Evolutionary conservation across 2,888 invertebrate species (phyloP).

Genomic region (Pilophorus perplexus): DNA sequence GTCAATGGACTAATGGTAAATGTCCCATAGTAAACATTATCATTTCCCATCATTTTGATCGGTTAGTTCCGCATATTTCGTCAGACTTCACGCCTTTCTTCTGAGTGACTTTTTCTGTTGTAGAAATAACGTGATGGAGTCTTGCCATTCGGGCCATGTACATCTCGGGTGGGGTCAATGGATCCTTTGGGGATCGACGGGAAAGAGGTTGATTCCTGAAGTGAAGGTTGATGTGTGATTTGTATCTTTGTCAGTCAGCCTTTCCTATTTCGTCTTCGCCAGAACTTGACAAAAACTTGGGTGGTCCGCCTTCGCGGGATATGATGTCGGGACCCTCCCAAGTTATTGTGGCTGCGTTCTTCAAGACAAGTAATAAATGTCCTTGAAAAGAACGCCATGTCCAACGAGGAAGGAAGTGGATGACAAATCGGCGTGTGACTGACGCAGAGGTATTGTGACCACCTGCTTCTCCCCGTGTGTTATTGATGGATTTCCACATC

Average conservation of each 20-base stretch:
- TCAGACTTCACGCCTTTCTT: no score
- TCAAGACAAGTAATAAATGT: constrained; percentile 38
- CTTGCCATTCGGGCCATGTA: no score
- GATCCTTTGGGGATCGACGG: no score
- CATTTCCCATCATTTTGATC: no score
- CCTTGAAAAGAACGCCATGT: constrained; percentile 26
- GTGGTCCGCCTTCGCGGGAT: background rate
- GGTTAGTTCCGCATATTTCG: no score
- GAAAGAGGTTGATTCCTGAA: no score
- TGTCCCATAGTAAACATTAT: no score
- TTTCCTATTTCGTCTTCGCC: constrained; percentile 5
- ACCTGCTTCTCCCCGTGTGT: constrained; percentile 32
- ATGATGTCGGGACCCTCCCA: constrained; percentile 20
- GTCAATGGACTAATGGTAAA: no score
- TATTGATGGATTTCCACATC: constrained; percentile 35
- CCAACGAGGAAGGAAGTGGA: constrained; percentile 32
- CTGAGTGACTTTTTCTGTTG: no score
- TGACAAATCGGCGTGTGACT: constrained; percentile 39
- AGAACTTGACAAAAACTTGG: constrained; percentile 20
- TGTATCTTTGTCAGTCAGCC: constrained; percentile 32
- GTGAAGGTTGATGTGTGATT: background rate
- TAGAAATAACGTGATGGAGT: no score
- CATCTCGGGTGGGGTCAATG: no score
- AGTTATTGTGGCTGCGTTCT: constrained; percentile 19
- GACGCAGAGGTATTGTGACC: constrained; percentile 37